phyloP scores from a whole-genome alignment of 1,140 invertebrate genomes.

The Hypsibius dujardini region DNA sequence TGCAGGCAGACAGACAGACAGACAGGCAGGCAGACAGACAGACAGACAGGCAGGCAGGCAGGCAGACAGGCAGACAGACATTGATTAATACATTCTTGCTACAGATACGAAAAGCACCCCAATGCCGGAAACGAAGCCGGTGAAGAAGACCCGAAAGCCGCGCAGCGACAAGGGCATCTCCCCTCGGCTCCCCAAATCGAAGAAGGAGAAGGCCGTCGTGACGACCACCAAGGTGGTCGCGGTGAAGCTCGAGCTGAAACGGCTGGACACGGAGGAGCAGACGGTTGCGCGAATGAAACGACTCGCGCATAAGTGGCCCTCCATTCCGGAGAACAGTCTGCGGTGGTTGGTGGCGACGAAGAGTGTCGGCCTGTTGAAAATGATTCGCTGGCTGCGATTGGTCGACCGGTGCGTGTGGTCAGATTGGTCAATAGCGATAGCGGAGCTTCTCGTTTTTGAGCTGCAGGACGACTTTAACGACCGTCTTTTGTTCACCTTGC shows the following conservation, averaged over 20 bases:
- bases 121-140: neutral
- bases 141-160: neutral
- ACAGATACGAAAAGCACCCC: too few species aligned
- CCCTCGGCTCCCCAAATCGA: neutral
- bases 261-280: neutral
- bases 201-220: neutral
- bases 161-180: neutral
- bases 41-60: too few species aligned
- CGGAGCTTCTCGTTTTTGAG: too few species aligned
- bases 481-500: too few species aligned
- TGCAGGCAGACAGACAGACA: too few species aligned
- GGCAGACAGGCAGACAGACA: too few species aligned
- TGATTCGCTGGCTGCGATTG: conserved; percentile 11
- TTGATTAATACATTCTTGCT: too few species aligned
- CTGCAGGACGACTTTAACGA: too few species aligned
- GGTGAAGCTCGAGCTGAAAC: neutral
- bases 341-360: conserved; percentile 1
- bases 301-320: neutral
- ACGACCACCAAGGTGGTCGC: neutral
- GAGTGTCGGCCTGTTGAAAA: neutral
- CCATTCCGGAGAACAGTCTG: neutral
- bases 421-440: too few species aligned
- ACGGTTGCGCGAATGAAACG: neutral
- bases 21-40: too few species aligned
- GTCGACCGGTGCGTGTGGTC: neutral